phyloP scores from a whole-genome alignment of 1,140 invertebrate genomes.

The Zaprionus capensis region DNA sequence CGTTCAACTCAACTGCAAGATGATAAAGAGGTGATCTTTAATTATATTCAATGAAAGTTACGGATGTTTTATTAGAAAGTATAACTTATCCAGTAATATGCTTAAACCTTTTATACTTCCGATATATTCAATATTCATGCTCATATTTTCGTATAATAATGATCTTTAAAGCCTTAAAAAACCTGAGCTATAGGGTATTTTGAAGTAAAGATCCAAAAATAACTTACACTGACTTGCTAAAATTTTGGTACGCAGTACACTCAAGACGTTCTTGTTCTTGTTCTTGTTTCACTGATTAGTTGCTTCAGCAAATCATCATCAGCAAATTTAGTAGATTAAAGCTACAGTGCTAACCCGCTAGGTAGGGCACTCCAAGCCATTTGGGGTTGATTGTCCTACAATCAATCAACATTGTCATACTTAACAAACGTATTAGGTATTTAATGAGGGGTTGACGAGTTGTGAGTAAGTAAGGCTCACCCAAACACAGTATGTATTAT shows the following conservation, averaged over 20 bases:
- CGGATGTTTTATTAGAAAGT: too few relatives aligned
- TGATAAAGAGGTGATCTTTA: neutral
- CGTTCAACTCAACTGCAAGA: neutral
- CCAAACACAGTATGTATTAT: neutral
- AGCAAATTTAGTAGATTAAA: slow-evolving; percentile 1
- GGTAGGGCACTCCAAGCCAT: neutral
- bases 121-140: too few relatives aligned
- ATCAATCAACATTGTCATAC: slow-evolving; percentile 31
- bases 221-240: neutral
- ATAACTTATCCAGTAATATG: too few relatives aligned
- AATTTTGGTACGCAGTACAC: neutral
- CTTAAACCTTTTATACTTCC: too few relatives aligned
- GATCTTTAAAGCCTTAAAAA: too few relatives aligned
- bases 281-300: slow-evolving; percentile 12
- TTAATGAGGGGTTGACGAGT: slow-evolving; percentile 16
- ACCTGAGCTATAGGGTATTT: neutral
- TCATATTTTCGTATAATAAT: too few relatives aligned
- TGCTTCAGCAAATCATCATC: slow-evolving; percentile 15
- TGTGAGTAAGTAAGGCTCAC: neutral
- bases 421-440: slow-evolving; percentile 19
- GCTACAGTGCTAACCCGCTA: slow-evolving; percentile 25
- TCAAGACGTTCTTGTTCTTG: neutral
- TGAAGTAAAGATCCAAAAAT: neutral
- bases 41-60: neutral
- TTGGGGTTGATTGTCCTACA: slow-evolving; percentile 20